Conservation (phyloP, 2,113 vertebrate genomes). For the Leucopsar rothschildi region DNA sequence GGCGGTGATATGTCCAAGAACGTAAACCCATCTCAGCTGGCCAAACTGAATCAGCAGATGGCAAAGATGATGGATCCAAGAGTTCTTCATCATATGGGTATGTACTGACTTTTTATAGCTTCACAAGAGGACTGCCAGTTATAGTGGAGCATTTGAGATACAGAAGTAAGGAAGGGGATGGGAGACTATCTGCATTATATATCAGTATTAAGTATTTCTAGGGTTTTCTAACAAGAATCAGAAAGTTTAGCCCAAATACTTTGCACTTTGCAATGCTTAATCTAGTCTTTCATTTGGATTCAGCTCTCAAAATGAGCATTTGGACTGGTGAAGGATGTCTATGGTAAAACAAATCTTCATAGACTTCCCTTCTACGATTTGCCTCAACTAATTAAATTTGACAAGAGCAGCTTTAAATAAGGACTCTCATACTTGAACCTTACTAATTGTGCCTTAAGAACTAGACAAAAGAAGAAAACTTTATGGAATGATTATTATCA, state of each 20-base stretch:
- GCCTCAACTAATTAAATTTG: background rate
- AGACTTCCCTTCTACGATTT: background rate
- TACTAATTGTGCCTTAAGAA: background rate
- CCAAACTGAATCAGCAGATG: slow-evolving; percentile 99
- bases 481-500: too few relatives aligned
- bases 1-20: slow-evolving; percentile 99
- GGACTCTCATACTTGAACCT: background rate
- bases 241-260: background rate
- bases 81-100: slow-evolving; percentile 99
- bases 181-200: background rate
- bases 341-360: background rate
- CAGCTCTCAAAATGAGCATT: background rate
- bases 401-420: background rate
- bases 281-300: background rate
- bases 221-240: background rate
- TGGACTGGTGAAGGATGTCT: background rate
- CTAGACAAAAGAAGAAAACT: too few relatives aligned
- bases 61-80: slow-evolving; percentile 99
- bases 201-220: background rate
- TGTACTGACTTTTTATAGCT: background rate
- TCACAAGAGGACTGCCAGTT: background rate
- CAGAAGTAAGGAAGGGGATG: background rate
- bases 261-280: background rate
- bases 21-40: slow-evolving; percentile 96
- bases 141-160: background rate